Conservation (phyloP, 2,888 invertebrate species). For the Tryphoninae sp. region DNA sequence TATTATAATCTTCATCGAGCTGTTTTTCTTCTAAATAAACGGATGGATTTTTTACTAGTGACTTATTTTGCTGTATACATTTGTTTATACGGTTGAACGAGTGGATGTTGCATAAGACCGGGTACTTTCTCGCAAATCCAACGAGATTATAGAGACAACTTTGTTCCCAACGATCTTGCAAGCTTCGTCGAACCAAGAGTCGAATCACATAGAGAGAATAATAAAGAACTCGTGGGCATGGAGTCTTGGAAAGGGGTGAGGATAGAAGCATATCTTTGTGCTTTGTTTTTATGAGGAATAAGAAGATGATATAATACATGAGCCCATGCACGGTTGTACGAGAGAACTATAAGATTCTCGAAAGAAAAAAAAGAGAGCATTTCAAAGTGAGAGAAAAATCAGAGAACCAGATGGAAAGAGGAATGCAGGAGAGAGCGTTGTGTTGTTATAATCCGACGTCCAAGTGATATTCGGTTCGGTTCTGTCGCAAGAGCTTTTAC, state of each 20-base stretch:
- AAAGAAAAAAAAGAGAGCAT: conserved; percentile 5
- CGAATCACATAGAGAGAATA: neutral
- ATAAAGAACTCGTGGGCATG: neutral
- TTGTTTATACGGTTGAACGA: too few relatives aligned
- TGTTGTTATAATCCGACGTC: conserved; percentile 70
- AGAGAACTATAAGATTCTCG: neutral
- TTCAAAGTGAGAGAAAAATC: conserved; percentile 21
- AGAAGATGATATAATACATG: neutral
- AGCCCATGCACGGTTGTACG: neutral
- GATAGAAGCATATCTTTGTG: conserved; percentile 11
- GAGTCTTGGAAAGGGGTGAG: neutral
- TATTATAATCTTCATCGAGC: too few relatives aligned
- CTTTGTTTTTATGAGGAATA: conserved; percentile 26
- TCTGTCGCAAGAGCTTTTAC: conserved; percentile 55
- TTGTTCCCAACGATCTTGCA: neutral
- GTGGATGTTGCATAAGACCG: too few relatives aligned
- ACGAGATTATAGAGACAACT: neutral
- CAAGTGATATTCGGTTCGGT: conserved; percentile 66
- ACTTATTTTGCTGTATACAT: too few relatives aligned
- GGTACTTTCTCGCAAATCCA: neutral
- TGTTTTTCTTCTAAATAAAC: too few relatives aligned
- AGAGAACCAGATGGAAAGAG: conserved; percentile 21
- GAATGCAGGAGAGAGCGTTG: conserved; percentile 48
- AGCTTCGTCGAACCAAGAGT: neutral
- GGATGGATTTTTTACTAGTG: too few relatives aligned